Conservation (phyloP, 2,888 invertebrate genomes). For the Heliothis peltigera region DNA sequence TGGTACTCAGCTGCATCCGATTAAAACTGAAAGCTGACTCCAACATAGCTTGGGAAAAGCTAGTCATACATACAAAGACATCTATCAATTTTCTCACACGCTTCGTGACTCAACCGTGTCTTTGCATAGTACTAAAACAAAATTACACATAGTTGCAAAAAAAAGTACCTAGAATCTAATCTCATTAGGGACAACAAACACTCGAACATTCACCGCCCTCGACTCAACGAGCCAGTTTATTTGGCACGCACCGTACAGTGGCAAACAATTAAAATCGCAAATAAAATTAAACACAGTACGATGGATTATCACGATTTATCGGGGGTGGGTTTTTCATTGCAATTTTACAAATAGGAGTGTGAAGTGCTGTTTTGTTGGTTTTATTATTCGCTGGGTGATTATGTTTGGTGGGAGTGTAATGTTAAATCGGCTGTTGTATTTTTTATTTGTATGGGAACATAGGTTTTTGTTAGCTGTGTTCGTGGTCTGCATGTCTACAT, state of each 20-base stretch:
- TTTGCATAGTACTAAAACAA: conserved; percentile 58
- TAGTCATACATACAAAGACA: not conserved
- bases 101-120: conserved; percentile 13
- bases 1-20: too few relatives aligned
- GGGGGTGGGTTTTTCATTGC: conserved; percentile 62
- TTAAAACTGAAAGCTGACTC: too few relatives aligned
- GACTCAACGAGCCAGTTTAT: conserved; percentile 72
- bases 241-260: conserved; percentile 71
- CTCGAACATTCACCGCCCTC: conserved; percentile 57
- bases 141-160: conserved; percentile 53
- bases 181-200: conserved; percentile 65
- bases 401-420: conserved; percentile 42
- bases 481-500: too few relatives aligned
- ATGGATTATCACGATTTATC: conserved; percentile 70
- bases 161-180: conserved; percentile 61
- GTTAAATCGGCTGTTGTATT: conserved; percentile 33
- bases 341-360: conserved; percentile 51
- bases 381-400: conserved; percentile 54
- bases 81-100: not conserved
- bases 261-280: conserved; percentile 83
- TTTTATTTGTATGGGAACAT: conserved; percentile 24
- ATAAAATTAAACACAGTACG: conserved; percentile 83
- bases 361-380: conserved; percentile 39
- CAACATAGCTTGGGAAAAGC: too few relatives aligned
- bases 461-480: not conserved